Percentiles rank a stretch among this genome's conserved stretches.
Conservation (phyloP, 30 jellyfish, hydroid and myxozoan genomes). For the Cassiopea xamachana region DNA sequence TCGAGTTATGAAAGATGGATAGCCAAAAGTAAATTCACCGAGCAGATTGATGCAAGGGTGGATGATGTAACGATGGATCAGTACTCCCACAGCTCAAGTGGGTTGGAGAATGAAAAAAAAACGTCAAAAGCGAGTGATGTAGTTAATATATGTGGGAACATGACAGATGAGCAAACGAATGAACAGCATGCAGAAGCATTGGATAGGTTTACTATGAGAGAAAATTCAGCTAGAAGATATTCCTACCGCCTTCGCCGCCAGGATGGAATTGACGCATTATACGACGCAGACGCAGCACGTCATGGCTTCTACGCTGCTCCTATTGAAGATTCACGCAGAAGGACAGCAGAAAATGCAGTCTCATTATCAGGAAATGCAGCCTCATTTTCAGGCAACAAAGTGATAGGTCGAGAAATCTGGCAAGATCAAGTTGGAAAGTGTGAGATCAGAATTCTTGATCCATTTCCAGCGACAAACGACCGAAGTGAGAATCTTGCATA, state of each 20-base stretch:
- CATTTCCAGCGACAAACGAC: not conserved
- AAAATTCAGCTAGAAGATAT: not conserved
- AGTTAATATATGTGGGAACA: not conserved
- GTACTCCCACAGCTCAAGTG: not conserved
- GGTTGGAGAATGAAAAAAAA: not conserved
- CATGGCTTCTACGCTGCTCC: not conserved
- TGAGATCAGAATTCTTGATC: not conserved
- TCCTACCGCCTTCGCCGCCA: conserved; percentile 8
- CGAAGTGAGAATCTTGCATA: not conserved
- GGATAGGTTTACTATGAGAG: not conserved
- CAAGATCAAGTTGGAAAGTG: not conserved
- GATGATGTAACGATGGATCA: not conserved
- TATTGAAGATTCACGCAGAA: not conserved
- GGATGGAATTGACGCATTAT: not conserved
- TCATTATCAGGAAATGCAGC: not conserved
- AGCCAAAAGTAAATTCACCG: not conserved
- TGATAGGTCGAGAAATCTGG: not conserved
- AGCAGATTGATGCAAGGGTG: not conserved
- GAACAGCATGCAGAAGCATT: not conserved
- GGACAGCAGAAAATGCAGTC: not conserved
- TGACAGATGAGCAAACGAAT: not conserved
- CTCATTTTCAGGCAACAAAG: not conserved
- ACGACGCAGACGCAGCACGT: not conserved
- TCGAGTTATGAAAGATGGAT: conserved; percentile 48
- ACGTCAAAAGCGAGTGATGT: not conserved